Base-by-base conservation (phyloP, 1,140 invertebrate genomes). In the Cheumatopsyche charites region DNA sequence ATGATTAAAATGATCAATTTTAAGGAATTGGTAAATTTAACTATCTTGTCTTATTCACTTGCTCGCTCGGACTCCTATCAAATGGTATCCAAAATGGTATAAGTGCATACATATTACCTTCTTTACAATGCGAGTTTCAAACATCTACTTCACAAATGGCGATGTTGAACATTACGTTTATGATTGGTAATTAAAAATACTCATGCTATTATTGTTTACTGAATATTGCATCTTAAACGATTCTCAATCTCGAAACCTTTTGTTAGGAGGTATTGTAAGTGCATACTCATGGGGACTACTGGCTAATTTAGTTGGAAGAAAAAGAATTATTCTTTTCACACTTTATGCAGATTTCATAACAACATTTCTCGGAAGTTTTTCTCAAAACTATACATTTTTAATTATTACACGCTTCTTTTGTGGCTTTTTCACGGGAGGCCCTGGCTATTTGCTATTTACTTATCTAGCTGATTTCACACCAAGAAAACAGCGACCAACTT, bases 381-480 rank as follows among this genome's bases (percentile, higher is more conserved):
- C 84, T 1, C 77, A 80, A 3, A 80, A 82, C 58, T 83, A 83
- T 55, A 72, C 79, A 26, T 71, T 83, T 23, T 75, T 87, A 11
- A 70, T 85, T 1, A 77, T 83, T 5, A 84, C 83, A 9, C 80
- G 86, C 63, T 81, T 82, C 62, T 78, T 86, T 5, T 86, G 85
- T 69, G 85, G 85, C 25, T 85, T 87, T 70, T 76, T 86, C 2
- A 84, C 85, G 42, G 84, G 86, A 80, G 84, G 79, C 3, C 82
- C 82, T 17, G 86, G 87, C 7, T 87, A 86, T n/a, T 77, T 90
- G 15, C 81, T 88, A 0, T 89, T 88, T 49, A 84, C 86, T 0
- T 90, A 89, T 71, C 77, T 90, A 11, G 88, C 88, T 19, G 89
- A 90, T 78, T 85, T 90, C 76, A 87, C 88, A 41, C 84, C 87